phyloP scores from a whole-genome alignment of 2,888 invertebrate genomes.

The Lasius fuliginosus region DNA sequence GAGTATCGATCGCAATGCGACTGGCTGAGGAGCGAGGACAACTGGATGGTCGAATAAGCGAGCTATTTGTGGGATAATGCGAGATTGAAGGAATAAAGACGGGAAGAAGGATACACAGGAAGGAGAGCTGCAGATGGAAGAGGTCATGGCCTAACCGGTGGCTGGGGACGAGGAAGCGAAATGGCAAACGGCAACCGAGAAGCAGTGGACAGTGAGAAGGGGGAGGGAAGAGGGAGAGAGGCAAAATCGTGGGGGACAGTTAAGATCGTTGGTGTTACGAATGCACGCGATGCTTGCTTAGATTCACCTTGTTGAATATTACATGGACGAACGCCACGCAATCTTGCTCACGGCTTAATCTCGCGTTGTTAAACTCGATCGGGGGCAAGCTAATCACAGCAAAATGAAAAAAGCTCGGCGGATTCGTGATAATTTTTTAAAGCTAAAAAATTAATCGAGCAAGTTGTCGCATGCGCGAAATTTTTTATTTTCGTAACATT shows the following conservation, averaged over 20 bases:
- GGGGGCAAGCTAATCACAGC: conserved; percentile 45
- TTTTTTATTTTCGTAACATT: conserved; percentile 1
- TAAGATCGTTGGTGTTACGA: conserved; percentile 63
- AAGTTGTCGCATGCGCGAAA: not conserved
- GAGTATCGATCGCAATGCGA: conserved; percentile 68
- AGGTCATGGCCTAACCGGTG: conserved; percentile 65
- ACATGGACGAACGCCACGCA: conserved; percentile 70
- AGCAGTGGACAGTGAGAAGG: conserved; percentile 40
- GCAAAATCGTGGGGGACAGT: conserved; percentile 49
- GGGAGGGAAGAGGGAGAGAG: conserved; percentile 48
- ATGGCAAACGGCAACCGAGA: conserved; percentile 76
- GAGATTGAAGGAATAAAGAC: conserved; percentile 80
- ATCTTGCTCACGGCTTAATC: conserved; percentile 47
- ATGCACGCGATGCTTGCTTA: conserved; percentile 76
- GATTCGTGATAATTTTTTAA: not conserved
- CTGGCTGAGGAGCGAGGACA: conserved; percentile 65
- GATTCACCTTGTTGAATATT: conserved; percentile 79
- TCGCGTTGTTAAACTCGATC: conserved; percentile 52
- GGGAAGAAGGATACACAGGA: conserved; percentile 65
- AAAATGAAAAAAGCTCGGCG: conserved; percentile 10
- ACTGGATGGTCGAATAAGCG: conserved; percentile 78
- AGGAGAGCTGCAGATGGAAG: conserved; percentile 67
- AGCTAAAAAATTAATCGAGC: not conserved
- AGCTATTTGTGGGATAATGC: conserved; percentile 82
- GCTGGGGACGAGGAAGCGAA: conserved; percentile 72